Evolutionary conservation across 1,140 invertebrate species (phyloP).

Genomic region (Diachasma alloeum): DNA sequence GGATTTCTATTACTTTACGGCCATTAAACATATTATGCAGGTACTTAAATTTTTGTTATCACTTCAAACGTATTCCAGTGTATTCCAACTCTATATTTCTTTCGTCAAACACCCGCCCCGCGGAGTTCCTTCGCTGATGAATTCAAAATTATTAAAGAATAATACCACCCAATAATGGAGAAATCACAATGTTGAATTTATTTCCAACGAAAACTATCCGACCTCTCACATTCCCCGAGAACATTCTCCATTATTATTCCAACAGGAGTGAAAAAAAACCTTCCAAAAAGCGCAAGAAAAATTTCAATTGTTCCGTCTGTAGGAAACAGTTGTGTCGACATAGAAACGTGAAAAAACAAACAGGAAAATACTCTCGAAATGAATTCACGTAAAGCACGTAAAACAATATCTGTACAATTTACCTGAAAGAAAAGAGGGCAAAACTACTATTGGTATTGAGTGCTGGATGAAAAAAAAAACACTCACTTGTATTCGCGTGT

Average conservation of each 20-base stretch:
- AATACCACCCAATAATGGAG: not conserved
- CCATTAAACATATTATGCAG: too few relatives aligned
- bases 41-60: too few relatives aligned
- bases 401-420: conserved; percentile 8
- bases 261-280: not conserved
- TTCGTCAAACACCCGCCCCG: too few relatives aligned
- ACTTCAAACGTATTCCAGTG: too few relatives aligned
- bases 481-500: not conserved
- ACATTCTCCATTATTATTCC: not conserved
- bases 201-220: not conserved
- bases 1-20: too few relatives aligned
- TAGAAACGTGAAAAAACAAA: not conserved
- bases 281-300: not conserved
- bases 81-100: too few relatives aligned
- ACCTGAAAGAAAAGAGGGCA: not conserved
- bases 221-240: not conserved
- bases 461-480: not conserved
- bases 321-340: not conserved
- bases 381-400: not conserved
- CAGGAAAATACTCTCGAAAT: not conserved
- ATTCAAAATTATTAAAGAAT: not conserved
- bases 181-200: not conserved
- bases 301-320: not conserved
- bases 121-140: too few relatives aligned
- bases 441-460: not conserved